Evolutionary conservation across 2,113 vertebrate species (phyloP), one percentile per base, ranked within the genome.

Genomic region (Miniopterus natalensis): DNA sequence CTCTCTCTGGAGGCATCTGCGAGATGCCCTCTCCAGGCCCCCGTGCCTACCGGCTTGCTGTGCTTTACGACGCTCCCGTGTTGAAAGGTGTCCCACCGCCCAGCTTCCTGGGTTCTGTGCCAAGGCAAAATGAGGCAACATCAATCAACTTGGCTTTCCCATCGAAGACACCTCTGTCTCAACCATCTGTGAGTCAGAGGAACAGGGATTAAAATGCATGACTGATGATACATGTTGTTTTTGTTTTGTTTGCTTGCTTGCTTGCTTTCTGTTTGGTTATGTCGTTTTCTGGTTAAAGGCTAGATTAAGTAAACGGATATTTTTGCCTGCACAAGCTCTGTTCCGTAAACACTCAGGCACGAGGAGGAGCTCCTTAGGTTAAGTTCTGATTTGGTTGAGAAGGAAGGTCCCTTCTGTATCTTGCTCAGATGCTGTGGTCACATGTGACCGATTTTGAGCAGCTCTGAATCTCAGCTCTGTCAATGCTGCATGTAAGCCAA

Each of bases 91-190:
- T 63, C n/a, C 59, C n/a, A n/a, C n/a, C 59, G 45, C 47, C 57
- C 49, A 65, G 42, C 17, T 95, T 77, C 45, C 40, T 92, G 61
- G 73, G 40, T 59, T 97, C 79, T 66, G 25, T 87, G 47, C 81
- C 42, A 95, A 87, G 57, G 78, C 9, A 88, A 89, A 84, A 85
- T 55, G 66, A 84, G 29, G 53, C 36, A 73, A 86, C 87, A 85
- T 91, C 65, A 95, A 84, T 90, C 47, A 77, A 49, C 2, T 40
- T 81, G 25, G 4, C 75, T 96, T 91, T 87, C 17, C 73, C 29
- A 49, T 85, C 36, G 78, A 90, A 88, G 23, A 66, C 77, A 81
- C 42, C 68, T 90, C 84, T 96, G 77, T 95, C 42, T 84, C 66
- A 66, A 6, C 77, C 85, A 84, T 75, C 96, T 94, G 74, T 94